These are phyloP conservation scores for Carollia perspicillata DNA, from an alignment of 2,113 vertebrate species.

Conservation along the genomic window DNA sequence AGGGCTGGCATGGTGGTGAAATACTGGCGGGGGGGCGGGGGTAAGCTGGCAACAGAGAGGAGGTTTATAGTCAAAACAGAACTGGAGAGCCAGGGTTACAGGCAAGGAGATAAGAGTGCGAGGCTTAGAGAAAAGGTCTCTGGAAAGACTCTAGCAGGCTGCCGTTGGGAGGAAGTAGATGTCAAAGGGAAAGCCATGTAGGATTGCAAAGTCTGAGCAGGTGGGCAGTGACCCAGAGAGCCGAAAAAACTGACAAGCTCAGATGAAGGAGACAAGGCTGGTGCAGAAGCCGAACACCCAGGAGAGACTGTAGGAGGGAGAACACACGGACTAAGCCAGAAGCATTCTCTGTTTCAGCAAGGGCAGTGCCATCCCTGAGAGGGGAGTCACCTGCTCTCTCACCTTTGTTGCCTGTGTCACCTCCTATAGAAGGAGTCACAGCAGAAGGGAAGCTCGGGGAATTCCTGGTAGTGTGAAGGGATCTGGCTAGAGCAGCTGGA, in stretches of 20 bases:
- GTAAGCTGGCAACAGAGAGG: background rate
- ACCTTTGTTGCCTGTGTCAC: background rate
- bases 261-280: background rate
- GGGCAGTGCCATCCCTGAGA: background rate
- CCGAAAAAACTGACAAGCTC: background rate
- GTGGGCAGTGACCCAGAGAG: background rate
- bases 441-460: background rate
- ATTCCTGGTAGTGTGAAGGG: background rate
- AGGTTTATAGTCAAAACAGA: background rate
- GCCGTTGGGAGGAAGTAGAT: background rate
- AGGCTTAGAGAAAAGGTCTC: background rate
- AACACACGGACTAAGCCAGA: too few species aligned
- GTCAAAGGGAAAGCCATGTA: background rate
- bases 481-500: background rate
- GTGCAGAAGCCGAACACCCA: too few species aligned
- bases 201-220: background rate
- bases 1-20: background rate
- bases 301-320: background rate
- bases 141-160: background rate
- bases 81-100: background rate
- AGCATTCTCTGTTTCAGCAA: background rate
- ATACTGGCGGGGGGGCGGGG: background rate
- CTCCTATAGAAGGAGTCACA: background rate
- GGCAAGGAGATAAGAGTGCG: background rate
- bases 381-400: background rate